A percentile compares a stretch with the other conserved stretches of the same genome.
phyloP scores from a whole-genome alignment of 2,888 invertebrate species.

The Elmis aenea region DNA sequence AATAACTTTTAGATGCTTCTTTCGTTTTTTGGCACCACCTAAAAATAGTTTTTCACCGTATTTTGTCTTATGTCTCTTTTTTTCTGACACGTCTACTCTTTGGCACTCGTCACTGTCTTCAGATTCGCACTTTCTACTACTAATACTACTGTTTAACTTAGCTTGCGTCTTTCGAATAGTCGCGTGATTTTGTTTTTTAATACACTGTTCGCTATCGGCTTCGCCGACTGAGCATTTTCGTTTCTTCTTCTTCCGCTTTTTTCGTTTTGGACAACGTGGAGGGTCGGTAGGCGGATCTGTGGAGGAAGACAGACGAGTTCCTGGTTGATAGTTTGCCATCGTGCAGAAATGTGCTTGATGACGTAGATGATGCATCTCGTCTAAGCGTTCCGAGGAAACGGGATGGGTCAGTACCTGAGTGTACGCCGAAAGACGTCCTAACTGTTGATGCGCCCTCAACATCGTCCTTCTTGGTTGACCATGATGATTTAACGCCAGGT shows the following conservation, averaged over 20 bases:
- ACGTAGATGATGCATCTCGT: slow-evolving; percentile 48
- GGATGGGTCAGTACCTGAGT: slow-evolving; percentile 64
- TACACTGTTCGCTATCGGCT: slow-evolving; percentile 43
- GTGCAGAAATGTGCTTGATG: slow-evolving; percentile 40
- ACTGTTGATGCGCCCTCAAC: slow-evolving; percentile 58
- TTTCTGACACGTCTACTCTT: slow-evolving; percentile 40
- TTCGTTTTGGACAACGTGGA: slow-evolving; percentile 49
- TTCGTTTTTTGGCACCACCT: slow-evolving; percentile 49
- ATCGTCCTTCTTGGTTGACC: slow-evolving; percentile 70
- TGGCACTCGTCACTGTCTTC: slow-evolving; percentile 42
- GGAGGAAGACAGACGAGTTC: slow-evolving; percentile 23
- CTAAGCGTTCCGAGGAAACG: slow-evolving; percentile 51
- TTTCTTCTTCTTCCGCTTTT: slow-evolving; percentile 51
- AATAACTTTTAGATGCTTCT: slow-evolving; percentile 46
- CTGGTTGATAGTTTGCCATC: slow-evolving; percentile 8
- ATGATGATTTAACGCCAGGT: slow-evolving; percentile 70
- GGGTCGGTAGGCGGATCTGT: slow-evolving; percentile 39
- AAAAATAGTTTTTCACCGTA: slow-evolving; percentile 39
- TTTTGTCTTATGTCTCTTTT: slow-evolving; percentile 48
- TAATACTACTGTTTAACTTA: slow-evolving; percentile 17
- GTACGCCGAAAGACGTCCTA: slow-evolving; percentile 71
- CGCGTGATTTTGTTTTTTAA: slow-evolving; percentile 41
- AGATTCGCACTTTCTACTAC: slow-evolving; percentile 27
- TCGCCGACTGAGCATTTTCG: slow-evolving; percentile 40
- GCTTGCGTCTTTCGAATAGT: slow-evolving; percentile 28